Evolutionary conservation across 53 echinoderm and acorn worm genomes (phyloP).

Genomic region (Henricia sp.): DNA sequence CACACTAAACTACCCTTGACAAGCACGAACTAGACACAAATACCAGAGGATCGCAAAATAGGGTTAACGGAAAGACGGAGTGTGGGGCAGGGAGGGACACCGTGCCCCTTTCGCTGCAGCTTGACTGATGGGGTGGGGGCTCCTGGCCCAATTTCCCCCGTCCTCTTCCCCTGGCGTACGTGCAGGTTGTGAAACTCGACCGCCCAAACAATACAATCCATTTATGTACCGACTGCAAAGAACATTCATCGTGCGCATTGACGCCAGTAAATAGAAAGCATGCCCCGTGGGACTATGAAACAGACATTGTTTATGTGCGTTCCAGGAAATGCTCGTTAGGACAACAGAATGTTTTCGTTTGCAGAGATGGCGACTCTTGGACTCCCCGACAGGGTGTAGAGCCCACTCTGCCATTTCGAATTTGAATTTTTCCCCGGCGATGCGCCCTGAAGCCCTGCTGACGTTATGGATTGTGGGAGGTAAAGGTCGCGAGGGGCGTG

Average conservation of each 20-base stretch:
- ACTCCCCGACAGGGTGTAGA: constrained; percentile 1
- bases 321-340: not conserved
- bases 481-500: too few species aligned
- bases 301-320: not conserved
- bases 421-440: constrained; percentile 5
- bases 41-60: not conserved
- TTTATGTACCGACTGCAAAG: not conserved
- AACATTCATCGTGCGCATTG: not conserved
- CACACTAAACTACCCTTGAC: not conserved
- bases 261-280: not conserved
- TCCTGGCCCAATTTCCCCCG: constrained; percentile 12
- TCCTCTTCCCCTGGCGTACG: not conserved
- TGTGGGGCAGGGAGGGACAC: not conserved
- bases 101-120: not conserved
- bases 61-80: too few species aligned
- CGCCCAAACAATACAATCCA: not conserved
- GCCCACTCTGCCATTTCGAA: constrained; percentile 5
- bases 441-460: not conserved
- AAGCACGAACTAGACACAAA: not conserved
- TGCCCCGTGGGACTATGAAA: constrained; percentile 1
- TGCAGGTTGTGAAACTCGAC: not conserved
- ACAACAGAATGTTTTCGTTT: constrained; percentile 18
- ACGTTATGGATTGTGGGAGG: constrained; percentile 2
- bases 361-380: not conserved
- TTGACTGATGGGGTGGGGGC: constrained; percentile 25